Conservation (phyloP, 2,113 vertebrate species). For the Cavia porcellus region DNA sequence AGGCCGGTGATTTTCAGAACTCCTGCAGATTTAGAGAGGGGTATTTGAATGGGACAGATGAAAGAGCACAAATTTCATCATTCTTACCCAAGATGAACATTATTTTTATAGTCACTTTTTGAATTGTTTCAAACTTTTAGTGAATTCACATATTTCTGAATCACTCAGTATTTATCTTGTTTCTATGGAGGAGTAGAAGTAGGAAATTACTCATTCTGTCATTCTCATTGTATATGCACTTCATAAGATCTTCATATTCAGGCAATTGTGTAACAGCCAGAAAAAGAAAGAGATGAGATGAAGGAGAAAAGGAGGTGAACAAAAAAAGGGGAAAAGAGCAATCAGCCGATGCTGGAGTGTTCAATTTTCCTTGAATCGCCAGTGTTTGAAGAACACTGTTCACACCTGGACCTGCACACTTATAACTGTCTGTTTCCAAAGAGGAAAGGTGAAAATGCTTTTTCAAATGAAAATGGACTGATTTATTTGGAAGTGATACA, state of each 20-base stretch:
- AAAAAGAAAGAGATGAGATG: neutral
- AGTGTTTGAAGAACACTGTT: too few species aligned
- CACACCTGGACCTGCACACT: rapidly evolving
- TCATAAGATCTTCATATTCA: neutral
- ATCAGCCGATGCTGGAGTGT: neutral
- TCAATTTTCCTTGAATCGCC: neutral
- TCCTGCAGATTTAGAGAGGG: neutral
- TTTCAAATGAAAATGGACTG: neutral
- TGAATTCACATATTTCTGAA: neutral
- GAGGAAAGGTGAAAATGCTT: neutral
- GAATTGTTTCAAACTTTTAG: neutral
- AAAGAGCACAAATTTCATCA: neutral
- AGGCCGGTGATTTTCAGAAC: neutral
- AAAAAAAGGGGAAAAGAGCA: too few species aligned
- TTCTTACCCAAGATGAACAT: neutral
- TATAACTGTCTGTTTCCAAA: neutral
- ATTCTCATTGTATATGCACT: neutral
- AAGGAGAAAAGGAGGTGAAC: neutral
- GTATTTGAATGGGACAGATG: neutral
- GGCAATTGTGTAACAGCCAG: neutral
- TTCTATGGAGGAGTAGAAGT: neutral
- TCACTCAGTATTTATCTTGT: neutral
- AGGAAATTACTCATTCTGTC: neutral
- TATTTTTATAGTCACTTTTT: neutral
- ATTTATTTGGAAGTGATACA: neutral